These are phyloP conservation scores for Propithecus perrieri DNA, from an alignment of 2,797 vertebrate species.

Conservation along the genomic window DNA sequence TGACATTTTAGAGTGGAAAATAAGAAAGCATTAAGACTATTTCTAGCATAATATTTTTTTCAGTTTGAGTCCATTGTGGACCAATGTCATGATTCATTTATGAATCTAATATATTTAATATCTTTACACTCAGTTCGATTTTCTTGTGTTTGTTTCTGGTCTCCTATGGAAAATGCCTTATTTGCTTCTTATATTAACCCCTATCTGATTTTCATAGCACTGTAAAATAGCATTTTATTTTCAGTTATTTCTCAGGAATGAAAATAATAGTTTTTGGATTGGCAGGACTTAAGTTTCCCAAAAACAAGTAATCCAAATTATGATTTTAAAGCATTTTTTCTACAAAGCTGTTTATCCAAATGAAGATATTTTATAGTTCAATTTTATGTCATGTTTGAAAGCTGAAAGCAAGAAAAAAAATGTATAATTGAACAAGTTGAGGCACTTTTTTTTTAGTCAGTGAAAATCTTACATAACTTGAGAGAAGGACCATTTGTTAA, in stretches of 20 bases:
- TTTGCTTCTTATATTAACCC: slow-evolving; percentile 23
- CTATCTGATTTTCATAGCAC: background rate
- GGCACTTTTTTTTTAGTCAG: background rate
- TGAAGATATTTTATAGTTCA: slow-evolving; percentile 28
- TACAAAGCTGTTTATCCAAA: background rate
- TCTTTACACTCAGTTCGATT: background rate
- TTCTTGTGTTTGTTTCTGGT: slow-evolving; percentile 17
- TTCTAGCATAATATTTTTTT: background rate
- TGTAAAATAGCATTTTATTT: background rate
- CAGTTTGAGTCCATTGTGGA: background rate
- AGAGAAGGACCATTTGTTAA: background rate
- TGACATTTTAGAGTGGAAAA: background rate
- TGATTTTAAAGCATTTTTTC: background rate
- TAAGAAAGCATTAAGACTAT: background rate
- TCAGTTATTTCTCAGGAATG: background rate
- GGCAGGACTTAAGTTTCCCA: background rate
- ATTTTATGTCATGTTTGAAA: slow-evolving; percentile 25
- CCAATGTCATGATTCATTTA: background rate
- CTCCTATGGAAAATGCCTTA: background rate
- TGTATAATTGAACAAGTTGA: slow-evolving; percentile 30
- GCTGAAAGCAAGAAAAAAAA: background rate
- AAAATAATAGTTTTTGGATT: slow-evolving; percentile 23
- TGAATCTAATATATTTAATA: background rate
- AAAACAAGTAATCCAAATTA: background rate
- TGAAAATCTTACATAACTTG: slow-evolving; percentile 4